Percentiles rank a stretch among this genome's conserved stretches.
phyloP scores from a whole-genome alignment of 2,888 invertebrate genomes.

The Mystacides longicornis region DNA sequence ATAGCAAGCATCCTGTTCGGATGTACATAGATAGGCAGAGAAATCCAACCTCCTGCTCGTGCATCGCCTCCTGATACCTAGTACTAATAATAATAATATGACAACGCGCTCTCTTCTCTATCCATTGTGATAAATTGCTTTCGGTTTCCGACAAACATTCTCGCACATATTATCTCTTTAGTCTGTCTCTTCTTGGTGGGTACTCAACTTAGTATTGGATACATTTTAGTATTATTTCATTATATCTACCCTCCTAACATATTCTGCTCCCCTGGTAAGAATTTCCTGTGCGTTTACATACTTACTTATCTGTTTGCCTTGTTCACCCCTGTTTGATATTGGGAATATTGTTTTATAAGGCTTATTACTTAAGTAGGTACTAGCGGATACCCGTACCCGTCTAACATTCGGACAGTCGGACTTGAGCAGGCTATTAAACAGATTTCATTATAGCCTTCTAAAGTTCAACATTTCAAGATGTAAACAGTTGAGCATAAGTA shows the following conservation, averaged over 20 bases:
- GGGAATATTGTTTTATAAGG: no score
- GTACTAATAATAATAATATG: slow-evolving; percentile 11
- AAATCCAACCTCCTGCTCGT: neutral
- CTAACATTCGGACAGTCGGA: no score
- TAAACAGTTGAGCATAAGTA: no score
- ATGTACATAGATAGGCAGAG: neutral
- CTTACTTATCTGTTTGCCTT: no score
- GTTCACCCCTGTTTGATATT: no score
- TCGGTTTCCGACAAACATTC: slow-evolving; percentile 26
- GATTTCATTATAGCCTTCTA: no score
- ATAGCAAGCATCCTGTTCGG: neutral
- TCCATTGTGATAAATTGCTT: slow-evolving; percentile 25
- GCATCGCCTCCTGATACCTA: neutral
- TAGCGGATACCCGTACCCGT: no score
- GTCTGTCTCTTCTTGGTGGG: slow-evolving; percentile 7
- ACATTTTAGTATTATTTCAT: neutral
- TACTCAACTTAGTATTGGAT: neutral
- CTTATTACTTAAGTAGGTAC: no score
- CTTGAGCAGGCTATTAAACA: no score
- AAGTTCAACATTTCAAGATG: no score
- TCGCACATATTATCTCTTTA: slow-evolving; percentile 25
- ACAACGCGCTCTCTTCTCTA: slow-evolving; percentile 14
- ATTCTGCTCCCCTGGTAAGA: slow-evolving; percentile 8
- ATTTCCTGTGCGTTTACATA: no score
- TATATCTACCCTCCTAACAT: neutral